phyloP scores from a whole-genome alignment of 2,888 invertebrate genomes.

The Caenorhabditis wallacei region DNA sequence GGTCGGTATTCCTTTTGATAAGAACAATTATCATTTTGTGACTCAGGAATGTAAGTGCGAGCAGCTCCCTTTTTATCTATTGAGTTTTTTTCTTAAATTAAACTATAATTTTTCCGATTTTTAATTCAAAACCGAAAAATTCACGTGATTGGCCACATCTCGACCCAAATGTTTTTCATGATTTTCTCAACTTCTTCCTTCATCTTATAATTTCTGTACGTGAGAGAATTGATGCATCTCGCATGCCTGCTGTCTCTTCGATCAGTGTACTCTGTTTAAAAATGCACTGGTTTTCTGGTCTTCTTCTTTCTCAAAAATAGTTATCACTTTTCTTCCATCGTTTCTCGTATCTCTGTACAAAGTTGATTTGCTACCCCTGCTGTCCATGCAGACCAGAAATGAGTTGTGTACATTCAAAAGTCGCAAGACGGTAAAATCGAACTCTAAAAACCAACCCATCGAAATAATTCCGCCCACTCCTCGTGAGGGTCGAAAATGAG shows the following conservation, averaged over 20 bases:
- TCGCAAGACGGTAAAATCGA: conserved; percentile 55
- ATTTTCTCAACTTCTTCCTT: conserved; percentile 32
- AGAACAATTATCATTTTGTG: conserved; percentile 9
- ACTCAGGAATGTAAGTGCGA: conserved; percentile 21
- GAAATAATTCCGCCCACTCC: conserved; percentile 37
- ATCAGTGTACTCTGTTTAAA: conserved; percentile 4
- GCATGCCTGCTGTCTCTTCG: conserved; percentile 31
- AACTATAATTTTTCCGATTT: neutral
- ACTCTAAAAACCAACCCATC: conserved; percentile 58
- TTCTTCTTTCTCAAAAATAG: conserved; percentile 37
- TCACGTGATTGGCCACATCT: conserved; percentile 52
- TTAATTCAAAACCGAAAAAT: neutral
- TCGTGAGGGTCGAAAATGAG: conserved; percentile 38
- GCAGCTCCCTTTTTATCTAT: neutral
- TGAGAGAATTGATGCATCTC: conserved; percentile 34
- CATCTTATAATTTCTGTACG: conserved; percentile 35
- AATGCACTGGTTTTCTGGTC: conserved; percentile 49
- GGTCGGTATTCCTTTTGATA: neutral
- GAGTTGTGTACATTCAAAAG: conserved; percentile 53
- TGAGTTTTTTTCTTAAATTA: conserved; percentile 4
- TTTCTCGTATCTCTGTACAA: conserved; percentile 11
- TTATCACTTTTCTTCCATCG: conserved; percentile 23
- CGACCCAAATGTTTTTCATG: conserved; percentile 6
- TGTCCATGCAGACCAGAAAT: conserved; percentile 45
- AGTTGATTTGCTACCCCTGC: conserved; percentile 40